A percentile compares a stretch with the other conserved stretches of the same genome.
phyloP scores from a whole-genome alignment of 35 echinoderm and acorn worm species.

The Patiria miniata region DNA sequence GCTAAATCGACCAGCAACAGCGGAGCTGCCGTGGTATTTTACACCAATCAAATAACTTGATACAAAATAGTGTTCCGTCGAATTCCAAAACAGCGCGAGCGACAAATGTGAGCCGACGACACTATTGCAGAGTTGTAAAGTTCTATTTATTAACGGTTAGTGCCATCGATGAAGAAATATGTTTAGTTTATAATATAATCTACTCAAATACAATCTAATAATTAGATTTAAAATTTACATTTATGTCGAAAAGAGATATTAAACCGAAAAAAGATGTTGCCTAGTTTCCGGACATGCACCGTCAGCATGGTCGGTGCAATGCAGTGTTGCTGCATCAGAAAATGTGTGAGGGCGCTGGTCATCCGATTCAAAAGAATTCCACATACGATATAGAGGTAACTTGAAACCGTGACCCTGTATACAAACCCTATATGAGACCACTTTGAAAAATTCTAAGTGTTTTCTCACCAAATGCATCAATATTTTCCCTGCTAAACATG shows the following conservation, averaged over 20 bases:
- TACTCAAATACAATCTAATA: neutral
- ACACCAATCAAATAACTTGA: too few species aligned
- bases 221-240: neutral
- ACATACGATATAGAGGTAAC: neutral
- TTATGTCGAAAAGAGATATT: neutral
- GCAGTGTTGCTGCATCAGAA: too few species aligned
- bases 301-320: too few species aligned
- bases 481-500: too few species aligned
- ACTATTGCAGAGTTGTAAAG: neutral
- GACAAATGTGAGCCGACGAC: neutral
- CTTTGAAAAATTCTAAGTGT: neutral
- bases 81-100: slow-evolving; percentile 27
- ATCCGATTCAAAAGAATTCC: neutral
- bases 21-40: too few species aligned
- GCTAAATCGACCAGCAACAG: too few species aligned
- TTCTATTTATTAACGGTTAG: neutral
- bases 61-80: neutral
- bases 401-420: neutral
- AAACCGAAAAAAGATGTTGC: neutral
- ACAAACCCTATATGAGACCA: too few species aligned
- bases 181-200: neutral
- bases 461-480: too few species aligned
- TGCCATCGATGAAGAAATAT: neutral
- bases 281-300: neutral
- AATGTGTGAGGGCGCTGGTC: too few species aligned